A percentile compares a stretch with the other conserved stretches of the same genome.
These are phyloP conservation scores for Pegoplata infirma DNA, from an alignment of 2,888 invertebrate genomes.

Conservation along the genomic window DNA sequence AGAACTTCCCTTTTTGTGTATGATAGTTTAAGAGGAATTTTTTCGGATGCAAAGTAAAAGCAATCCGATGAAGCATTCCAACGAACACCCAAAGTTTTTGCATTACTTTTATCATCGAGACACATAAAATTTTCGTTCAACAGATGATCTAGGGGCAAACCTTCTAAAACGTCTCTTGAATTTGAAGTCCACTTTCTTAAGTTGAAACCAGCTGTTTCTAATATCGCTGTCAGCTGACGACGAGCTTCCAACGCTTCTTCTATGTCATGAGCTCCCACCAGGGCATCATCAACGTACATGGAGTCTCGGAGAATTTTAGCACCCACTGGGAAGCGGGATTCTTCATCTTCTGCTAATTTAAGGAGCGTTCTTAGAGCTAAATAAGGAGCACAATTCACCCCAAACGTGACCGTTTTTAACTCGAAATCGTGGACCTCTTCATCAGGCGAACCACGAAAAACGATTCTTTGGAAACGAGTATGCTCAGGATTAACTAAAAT, in stretches of 20 bases:
- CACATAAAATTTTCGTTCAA: neutral
- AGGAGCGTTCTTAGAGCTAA: neutral
- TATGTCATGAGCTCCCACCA: neutral
- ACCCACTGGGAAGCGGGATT: neutral
- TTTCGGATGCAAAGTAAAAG: neutral
- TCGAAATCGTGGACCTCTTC: neutral
- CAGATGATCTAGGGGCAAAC: neutral
- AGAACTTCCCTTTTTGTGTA: neutral
- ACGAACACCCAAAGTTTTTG: neutral
- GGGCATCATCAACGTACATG: neutral
- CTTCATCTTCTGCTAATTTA: neutral
- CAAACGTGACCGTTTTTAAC: neutral
- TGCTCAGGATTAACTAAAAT: neutral
- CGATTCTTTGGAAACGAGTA: neutral
- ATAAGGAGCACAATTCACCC: neutral
- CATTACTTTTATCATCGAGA: neutral
- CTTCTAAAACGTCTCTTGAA: neutral
- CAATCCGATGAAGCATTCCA: neutral
- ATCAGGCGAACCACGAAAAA: neutral
- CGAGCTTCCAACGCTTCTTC: neutral
- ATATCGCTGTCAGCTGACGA: neutral
- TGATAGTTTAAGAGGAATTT: neutral
- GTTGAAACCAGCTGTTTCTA: neutral
- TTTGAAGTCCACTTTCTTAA: constrained; percentile 17
- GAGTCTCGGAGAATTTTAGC: neutral